Base-by-base conservation (phyloP, 2,888 invertebrate species). In the Harpagoxenus sublaevis region DNA sequence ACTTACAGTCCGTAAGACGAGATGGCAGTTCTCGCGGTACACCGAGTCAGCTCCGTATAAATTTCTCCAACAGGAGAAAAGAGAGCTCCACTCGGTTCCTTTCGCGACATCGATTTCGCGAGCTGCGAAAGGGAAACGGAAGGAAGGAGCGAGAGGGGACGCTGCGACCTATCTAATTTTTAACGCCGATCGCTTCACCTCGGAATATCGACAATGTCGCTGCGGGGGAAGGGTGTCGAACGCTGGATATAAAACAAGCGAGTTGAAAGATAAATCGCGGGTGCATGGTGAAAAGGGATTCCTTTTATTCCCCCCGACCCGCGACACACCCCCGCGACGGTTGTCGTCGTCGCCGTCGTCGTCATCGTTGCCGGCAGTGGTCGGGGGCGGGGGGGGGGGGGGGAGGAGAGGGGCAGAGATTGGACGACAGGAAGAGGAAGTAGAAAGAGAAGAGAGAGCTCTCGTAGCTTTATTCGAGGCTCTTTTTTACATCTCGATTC, bases 221-320 rank as follows among this genome's bases (percentile, higher is more conserved):
- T 48, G 45, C 6, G 63, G 70, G 70, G 81, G 53, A 63, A 81
- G 81, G 87, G 82, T 81, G 57, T 82, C 84, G 88, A 75, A 84
- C 82, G 77, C 81, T 86, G 86, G 91, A 90, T 92, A 92, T 92
- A 90, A 93, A 94, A 93, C 92, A 92, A 92, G 90, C 90, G 92
- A 93, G 92, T 92, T 92, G 92, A 92, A 93, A 94, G 92, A 92
- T 92, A 94, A 94, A 93, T 94, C 92, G 92, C 90, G 86, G 90
- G 90, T 91, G 89, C 89, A 23, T 86, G 81, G 89, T 90, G 91
- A 93, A 93, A 93, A 92, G 92, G 89, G 91, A 92, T 92, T 91
- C 88, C 87, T 91, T 90, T 91, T 90, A 89, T 90, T 84, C 71
- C 84, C 84, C 84, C 53, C 84, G 73, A 66, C 84, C 73, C 75